A percentile compares a stretch with the other conserved stretches of the same genome.
Evolutionary conservation across 2,113 vertebrate genomes (phyloP).

Genomic region (Lichenostomus cassidix): DNA sequence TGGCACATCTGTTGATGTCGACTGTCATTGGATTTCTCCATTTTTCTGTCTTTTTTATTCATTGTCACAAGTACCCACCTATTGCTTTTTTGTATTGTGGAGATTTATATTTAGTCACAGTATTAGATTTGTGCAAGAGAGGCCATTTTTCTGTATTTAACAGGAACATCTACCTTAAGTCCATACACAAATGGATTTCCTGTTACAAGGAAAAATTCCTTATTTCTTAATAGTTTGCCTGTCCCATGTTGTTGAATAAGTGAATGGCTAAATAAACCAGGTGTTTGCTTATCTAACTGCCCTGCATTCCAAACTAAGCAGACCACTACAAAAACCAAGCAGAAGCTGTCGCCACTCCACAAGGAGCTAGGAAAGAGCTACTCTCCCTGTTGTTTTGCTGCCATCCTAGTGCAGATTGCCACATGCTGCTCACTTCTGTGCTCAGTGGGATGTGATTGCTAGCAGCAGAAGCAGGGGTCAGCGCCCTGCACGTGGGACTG

Average conservation of each 20-base stretch:
- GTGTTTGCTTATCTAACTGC: neutral
- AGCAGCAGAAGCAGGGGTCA: neutral
- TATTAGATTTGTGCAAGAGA: neutral
- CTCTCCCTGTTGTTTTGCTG: neutral
- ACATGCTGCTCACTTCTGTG: neutral
- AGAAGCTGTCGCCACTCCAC: neutral
- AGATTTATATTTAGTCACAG: neutral
- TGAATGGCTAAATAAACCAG: neutral
- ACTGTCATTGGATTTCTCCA: slow-evolving; percentile 2
- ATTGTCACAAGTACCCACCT: neutral
- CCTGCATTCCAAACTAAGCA: neutral
- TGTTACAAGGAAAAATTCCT: neutral
- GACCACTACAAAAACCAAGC: neutral
- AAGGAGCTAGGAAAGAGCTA: neutral
- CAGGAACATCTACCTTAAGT: neutral
- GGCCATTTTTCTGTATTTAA: neutral
- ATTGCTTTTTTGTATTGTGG: neutral
- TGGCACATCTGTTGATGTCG: neutral
- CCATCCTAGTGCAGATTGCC: neutral
- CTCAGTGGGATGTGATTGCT: neutral
- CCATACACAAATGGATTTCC: neutral
- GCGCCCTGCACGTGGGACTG: neutral
- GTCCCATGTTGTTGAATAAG: neutral
- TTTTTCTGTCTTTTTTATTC: neutral
- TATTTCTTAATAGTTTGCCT: neutral